Evolutionary conservation across 2,113 vertebrate genomes (phyloP), one percentile per base, ranked within the genome.

Genomic region (Cyphomyrus discorhynchus): DNA sequence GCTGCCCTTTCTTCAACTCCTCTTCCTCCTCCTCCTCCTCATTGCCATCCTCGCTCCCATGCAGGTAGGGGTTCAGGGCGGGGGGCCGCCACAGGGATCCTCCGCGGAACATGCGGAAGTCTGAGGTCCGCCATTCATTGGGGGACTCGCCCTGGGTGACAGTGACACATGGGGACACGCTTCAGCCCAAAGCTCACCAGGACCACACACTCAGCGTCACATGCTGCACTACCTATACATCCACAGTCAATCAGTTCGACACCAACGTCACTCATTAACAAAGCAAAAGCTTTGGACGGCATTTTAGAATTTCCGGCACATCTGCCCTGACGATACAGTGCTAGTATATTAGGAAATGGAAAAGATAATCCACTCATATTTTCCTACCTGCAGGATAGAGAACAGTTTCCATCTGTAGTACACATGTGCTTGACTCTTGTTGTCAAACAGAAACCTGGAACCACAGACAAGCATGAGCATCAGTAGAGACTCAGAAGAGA

Each of bases 361-460:
- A 80, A 70, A 62, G n/a, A 62, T 11, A 13, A 70, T 70, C 7
- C 53, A 17, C 39, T 56, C 6, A 88, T 11, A 11, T 42, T 15
- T 3, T 46, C 86, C 39, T 88, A 97, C 96, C 95, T 96, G 96
- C 9, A 97, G 96, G 90, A 97, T 96, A 86, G 96, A 94, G 92
- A 95, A 97, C 5, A 97, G 94, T 80, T 96, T 96, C 96, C 96
- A 96, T 70, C 96, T 94, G 92, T 97, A 97, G 92, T 97, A 97
- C 88, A 97, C 95, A 5, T 96, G 96, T 66, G 96, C 95, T 91
- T 96, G 96, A 92, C 94, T 95, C 92, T 96, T 96, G 92, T 96
- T 96, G 88, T 97, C 95, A 94, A 97, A 97, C 90, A 97, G 95
- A 90, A 97, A 97, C 92, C 96, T 97, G 91, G 89, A 77, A 90